phyloP scores from a whole-genome alignment of 1,140 invertebrate species.

The Lepidotrigona ventralis region DNA sequence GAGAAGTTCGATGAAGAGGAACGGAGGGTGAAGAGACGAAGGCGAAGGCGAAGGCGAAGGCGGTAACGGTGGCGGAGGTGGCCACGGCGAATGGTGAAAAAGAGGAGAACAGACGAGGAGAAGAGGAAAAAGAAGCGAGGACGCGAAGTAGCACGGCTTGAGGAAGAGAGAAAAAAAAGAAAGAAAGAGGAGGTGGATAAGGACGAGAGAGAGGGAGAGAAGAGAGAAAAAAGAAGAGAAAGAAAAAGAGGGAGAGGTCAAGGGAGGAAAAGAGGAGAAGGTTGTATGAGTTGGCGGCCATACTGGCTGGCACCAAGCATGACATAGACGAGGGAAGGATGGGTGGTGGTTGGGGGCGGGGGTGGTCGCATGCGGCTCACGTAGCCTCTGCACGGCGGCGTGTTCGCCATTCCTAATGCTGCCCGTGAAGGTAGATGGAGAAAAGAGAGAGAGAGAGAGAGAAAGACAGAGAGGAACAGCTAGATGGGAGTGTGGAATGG shows the following conservation, averaged over 20 bases:
- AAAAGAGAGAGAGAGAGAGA: slow-evolving; percentile 55
- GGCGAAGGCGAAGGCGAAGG: too few relatives aligned
- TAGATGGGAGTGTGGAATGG: slow-evolving; percentile 39
- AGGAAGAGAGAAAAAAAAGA: not conserved
- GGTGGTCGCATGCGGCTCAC: slow-evolving; percentile 82
- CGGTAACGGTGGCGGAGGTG: slow-evolving; percentile 6
- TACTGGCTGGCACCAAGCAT: slow-evolving; percentile 76
- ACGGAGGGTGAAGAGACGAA: slow-evolving; percentile 8
- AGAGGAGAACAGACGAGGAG: slow-evolving; percentile 1
- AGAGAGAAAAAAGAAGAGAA: slow-evolving; percentile 72
- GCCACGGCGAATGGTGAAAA: slow-evolving; percentile 19
- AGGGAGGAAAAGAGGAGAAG: slow-evolving; percentile 75
- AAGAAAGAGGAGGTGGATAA: slow-evolving; percentile 49
- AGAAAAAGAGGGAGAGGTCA: slow-evolving; percentile 68
- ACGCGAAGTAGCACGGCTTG: not conserved
- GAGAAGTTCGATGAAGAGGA: slow-evolving; percentile 26
- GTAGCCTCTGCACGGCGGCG: slow-evolving; percentile 83
- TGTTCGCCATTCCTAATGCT: slow-evolving; percentile 84
- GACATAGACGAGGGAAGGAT: slow-evolving; percentile 71
- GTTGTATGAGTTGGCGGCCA: slow-evolving; percentile 75
- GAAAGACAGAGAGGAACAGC: slow-evolving; percentile 24
- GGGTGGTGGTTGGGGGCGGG: slow-evolving; percentile 70
- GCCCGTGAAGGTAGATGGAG: slow-evolving; percentile 72
- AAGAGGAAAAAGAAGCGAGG: slow-evolving; percentile 28
- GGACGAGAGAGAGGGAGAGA: slow-evolving; percentile 66